A percentile compares a stretch with the other conserved stretches of the same genome.
Evolutionary conservation across 1,140 invertebrate genomes (phyloP).

Genomic region (Metaphire vulgaris): DNA sequence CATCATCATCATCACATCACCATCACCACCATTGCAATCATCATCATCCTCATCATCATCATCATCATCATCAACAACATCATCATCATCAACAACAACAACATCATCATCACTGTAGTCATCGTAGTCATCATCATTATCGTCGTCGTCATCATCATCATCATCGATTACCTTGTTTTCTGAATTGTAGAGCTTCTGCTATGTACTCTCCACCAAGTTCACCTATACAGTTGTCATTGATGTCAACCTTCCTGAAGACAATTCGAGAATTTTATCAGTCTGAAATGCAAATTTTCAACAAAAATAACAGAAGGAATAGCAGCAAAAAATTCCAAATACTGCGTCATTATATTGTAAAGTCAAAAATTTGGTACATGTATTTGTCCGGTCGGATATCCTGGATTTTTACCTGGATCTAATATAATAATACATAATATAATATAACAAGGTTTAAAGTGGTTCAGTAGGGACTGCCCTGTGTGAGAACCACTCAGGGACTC

Average conservation of each 20-base stretch:
- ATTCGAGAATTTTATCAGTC: slow-evolving; percentile 28
- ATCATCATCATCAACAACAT: neutral
- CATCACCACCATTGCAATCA: neutral
- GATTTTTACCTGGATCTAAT: too few relatives aligned
- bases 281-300: slow-evolving; percentile 43
- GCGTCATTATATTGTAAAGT: too few relatives aligned
- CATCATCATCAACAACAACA: neutral
- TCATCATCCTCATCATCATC: neutral
- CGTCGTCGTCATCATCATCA: neutral
- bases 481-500: too few relatives aligned
- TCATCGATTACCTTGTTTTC: slow-evolving; percentile 3
- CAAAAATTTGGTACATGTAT: too few relatives aligned
- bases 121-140: neutral
- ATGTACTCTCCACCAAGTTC: slow-evolving; percentile 46
- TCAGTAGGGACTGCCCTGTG: too few relatives aligned
- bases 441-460: too few relatives aligned
- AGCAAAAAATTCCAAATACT: too few relatives aligned
- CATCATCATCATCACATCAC: neutral
- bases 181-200: slow-evolving; percentile 36
- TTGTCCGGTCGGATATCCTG: too few relatives aligned
- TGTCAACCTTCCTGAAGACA: slow-evolving; percentile 48
- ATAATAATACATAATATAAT: too few relatives aligned
- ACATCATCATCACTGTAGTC: neutral
- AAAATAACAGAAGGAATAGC: slow-evolving; percentile 21
- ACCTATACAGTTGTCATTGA: slow-evolving; percentile 49